Percentiles rank a stretch among this genome's conserved stretches.
These are phyloP conservation scores for Hypocryptadius cinnamomeus DNA, from an alignment of 2,113 vertebrate species.

Conservation along the genomic window DNA sequence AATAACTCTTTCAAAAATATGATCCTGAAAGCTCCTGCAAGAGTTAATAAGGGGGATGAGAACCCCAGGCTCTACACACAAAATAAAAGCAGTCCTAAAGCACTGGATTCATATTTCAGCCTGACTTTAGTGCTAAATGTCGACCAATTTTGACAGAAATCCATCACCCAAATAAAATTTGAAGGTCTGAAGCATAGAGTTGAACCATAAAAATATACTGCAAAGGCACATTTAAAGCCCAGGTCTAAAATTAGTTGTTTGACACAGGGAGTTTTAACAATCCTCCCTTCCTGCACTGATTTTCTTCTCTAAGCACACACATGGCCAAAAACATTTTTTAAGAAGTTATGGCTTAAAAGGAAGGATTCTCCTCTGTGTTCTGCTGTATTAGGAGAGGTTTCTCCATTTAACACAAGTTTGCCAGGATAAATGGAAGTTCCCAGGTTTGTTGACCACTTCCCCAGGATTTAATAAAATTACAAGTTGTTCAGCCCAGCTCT, in stretches of 20 bases:
- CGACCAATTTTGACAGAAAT: not conserved
- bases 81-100: not conserved
- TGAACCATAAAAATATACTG: slow-evolving; percentile 18
- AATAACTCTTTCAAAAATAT: not conserved
- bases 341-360: not conserved
- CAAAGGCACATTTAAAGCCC: not conserved
- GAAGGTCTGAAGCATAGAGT: slow-evolving; percentile 1
- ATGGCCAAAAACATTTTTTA: not conserved
- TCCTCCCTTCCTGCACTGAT: not conserved
- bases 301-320: not conserved
- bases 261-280: not conserved
- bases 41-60: not conserved
- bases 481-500: not conserved
- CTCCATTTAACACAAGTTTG: not conserved
- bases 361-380: not conserved
- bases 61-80: not conserved
- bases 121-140: not conserved
- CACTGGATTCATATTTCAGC: not conserved
- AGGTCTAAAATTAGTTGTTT: not conserved
- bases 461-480: not conserved
- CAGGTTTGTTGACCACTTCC: not conserved
- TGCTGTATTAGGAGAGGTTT: not conserved
- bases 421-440: not conserved
- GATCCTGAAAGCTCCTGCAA: not conserved
- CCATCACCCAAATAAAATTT: slow-evolving; percentile 12